Base-by-base conservation (phyloP, 2,888 invertebrate species). In the Frankliniella intonsa region DNA sequence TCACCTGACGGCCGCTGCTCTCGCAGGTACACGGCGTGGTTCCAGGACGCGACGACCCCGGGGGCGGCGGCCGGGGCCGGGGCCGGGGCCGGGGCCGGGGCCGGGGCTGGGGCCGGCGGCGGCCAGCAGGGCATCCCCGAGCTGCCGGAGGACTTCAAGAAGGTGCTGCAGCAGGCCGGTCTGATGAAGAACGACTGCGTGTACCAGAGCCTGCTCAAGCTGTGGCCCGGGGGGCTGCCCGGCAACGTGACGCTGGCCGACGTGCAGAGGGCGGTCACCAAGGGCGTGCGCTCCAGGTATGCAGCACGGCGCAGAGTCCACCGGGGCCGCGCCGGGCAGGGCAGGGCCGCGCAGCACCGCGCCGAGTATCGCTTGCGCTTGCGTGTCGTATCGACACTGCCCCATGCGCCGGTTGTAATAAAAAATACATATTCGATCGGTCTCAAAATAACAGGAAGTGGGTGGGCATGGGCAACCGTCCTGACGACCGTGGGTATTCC, bases 21-120 rank as follows among this genome's bases (percentile, higher is more conserved):
- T 81, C 51, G 49, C 82, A 87, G 87, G n/a, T 87, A 87, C 81
- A 84, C 87, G 80, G 86, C 87, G 1, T 87, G 87, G 87, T 87
- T 87, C 83, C 85, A 86, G 69, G 69, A 76, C 10, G 22, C 69
- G 25, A 12, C 69, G 22, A 12, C 25, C 69, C 22, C 69, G 8
- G 69, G 69, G 69, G 25, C 69, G 3, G 12, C n/a, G 25, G 25
- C 8, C 69, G 1, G 25, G 7, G 69, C 38, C 62, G n/a, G 62
- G 2, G 17, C 62, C 62, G n/a, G n/a, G n/a, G n/a, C n/a, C n/a
- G n/a, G n/a, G n/a, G n/a, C n/a, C n/a, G n/a, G n/a, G n/a, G n/a
- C 7, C 14, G 14, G 55, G 55, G 55, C 55, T 10, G 10, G 55
- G 55, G 22, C 22, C 69, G 9, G n/a, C 22, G 69, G 69, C 69